Evolutionary conservation across 2,797 vertebrate genomes (phyloP), one percentile per base, ranked within the genome.

Genomic region (Aulostomus chinensis): DNA sequence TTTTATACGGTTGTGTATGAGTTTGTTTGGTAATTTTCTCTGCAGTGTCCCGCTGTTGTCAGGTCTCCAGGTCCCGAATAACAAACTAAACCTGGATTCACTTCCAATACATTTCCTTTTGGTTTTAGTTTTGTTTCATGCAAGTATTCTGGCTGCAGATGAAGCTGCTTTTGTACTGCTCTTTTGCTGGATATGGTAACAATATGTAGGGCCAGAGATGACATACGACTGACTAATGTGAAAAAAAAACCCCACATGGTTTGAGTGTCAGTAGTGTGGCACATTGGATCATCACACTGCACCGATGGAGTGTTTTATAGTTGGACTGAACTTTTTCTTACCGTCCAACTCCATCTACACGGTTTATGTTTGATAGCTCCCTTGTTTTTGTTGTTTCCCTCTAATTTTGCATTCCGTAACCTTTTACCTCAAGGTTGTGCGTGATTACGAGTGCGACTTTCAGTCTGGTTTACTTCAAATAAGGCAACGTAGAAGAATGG

Each of bases 11-110:
- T 47, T 16, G 35, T 34, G 54, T 43, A 25, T 20, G 37, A 65
- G 35, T 67, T 61, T 58, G 48, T 58, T 12, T 57, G 67, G 57
- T 63, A 65, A 40, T 81, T 76, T 74, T 60, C 46, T 72, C 45
- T 30, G 49, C 50, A 10, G 29, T 35, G 59, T 61, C 37, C 60
- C 31, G 41, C 43, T 63, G 49, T 68, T 70, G 57, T 69, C 39
- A 17, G 33, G 14, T 25, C 37, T 12, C 4, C 37, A 53, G 7
- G 13, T 24, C 24, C 35, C 43, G 31, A 60, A 67, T 58, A 41
- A 59, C 56, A 59, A 22, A 22, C 21, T 4, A 22, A 22, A 22
- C 21, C 21, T 22, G 21, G 21, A 22, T 4, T 22, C 7, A n/a
- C n/a, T n/a, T n/a, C n/a, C n/a, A n/a, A n/a, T n/a, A n/a, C n/a